Conservation (phyloP, 2,888 invertebrate species). For the Ecliptopera silaceata region DNA sequence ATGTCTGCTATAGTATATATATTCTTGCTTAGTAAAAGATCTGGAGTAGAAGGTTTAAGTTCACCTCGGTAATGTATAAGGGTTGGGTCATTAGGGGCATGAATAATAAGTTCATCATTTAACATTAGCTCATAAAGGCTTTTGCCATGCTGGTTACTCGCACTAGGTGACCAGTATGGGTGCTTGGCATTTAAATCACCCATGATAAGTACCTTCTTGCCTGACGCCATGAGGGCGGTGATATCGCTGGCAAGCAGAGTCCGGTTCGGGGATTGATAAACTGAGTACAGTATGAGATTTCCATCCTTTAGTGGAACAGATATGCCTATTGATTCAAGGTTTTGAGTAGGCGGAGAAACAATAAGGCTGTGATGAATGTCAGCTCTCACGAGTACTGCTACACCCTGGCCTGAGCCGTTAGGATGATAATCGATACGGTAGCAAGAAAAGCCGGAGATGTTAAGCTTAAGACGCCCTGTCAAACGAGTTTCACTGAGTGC, state of each 20-base stretch:
- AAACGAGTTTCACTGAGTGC: too few species aligned
- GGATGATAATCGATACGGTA: background rate
- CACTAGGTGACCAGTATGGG: background rate
- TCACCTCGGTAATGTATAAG: too few species aligned
- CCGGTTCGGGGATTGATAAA: background rate
- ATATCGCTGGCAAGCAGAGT: background rate
- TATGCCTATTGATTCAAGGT: background rate
- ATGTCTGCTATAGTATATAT: too few species aligned
- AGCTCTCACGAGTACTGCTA: background rate
- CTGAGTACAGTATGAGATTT: too few species aligned
- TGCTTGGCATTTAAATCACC: background rate
- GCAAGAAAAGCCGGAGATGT: background rate
- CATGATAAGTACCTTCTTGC: background rate
- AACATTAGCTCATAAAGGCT: background rate
- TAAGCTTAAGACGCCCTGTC: background rate
- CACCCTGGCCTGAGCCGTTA: background rate
- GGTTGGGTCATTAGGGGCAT: too few species aligned
- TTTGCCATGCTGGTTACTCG: background rate
- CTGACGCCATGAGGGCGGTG: background rate
- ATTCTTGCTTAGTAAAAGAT: too few species aligned
- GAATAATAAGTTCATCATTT: background rate
- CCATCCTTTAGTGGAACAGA: background rate
- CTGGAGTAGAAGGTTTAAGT: too few species aligned
- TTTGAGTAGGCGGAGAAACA: background rate
- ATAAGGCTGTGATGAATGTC: background rate